phyloP scores from a whole-genome alignment of 1,140 invertebrate genomes.

The Lysiphlebus fabarum region DNA sequence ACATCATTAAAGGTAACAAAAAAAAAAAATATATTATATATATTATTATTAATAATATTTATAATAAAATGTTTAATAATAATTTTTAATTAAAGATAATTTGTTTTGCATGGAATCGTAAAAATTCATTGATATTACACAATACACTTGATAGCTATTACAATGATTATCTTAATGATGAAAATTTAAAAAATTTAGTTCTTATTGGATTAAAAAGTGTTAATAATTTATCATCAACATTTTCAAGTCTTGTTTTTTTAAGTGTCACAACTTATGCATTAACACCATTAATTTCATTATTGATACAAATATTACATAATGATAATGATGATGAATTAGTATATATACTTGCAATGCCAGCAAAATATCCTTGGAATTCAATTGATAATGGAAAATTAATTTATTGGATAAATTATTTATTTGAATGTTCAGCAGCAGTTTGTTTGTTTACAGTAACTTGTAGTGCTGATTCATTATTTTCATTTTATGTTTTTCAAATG shows the following conservation, averaged over 20 bases:
- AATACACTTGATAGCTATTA: not conserved
- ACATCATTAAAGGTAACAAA: slow-evolving; percentile 1
- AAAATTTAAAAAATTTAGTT: not conserved
- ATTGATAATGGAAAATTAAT: not conserved
- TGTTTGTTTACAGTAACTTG: slow-evolving; percentile 19
- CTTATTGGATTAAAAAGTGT: not conserved
- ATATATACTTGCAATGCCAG: slow-evolving; percentile 6
- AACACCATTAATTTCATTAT: not conserved
- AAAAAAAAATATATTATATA: not conserved
- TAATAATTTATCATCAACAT: not conserved
- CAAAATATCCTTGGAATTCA: slow-evolving; percentile 19
- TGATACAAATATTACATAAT: not conserved
- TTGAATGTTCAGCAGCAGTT: slow-evolving; percentile 15
- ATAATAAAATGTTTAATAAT: not conserved
- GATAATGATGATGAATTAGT: not conserved
- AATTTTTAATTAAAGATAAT: not conserved
- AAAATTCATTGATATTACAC: not conserved
- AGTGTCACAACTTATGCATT: not conserved
- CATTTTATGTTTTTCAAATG: slow-evolving; percentile 32
- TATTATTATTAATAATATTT: not conserved
- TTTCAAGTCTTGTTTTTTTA: not conserved
- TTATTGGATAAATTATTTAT: slow-evolving; percentile 23
- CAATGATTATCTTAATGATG: not conserved
- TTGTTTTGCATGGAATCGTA: slow-evolving; percentile 3
- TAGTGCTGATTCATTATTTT: slow-evolving; percentile 29